phyloP scores from a whole-genome alignment of 2,797 vertebrate genomes.

The Hypotaenidia philippensis region DNA sequence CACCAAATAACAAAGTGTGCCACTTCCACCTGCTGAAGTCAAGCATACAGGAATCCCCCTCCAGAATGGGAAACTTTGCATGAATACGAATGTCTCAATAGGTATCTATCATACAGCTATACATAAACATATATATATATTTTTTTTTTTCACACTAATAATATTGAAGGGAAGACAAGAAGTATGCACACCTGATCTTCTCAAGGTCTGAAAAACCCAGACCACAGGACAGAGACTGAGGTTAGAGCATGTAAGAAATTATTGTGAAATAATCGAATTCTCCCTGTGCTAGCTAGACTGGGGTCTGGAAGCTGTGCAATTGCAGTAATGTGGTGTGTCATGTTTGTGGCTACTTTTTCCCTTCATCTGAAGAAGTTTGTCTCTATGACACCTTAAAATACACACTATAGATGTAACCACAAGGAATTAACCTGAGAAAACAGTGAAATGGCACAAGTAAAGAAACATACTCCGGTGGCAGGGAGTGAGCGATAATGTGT shows the following conservation, averaged over 20 bases:
- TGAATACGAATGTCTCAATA: not conserved
- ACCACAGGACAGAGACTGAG: not conserved
- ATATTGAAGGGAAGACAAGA: not conserved
- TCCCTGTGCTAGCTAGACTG: not conserved
- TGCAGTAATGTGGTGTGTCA: not conserved
- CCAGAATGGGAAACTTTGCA: not conserved
- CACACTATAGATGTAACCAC: fast-evolving
- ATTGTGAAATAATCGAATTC: not conserved
- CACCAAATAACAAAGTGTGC: not conserved
- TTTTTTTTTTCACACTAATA: not conserved
- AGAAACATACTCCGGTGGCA: not conserved
- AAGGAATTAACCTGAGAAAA: not conserved
- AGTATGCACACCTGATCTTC: not conserved
- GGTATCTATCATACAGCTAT: not conserved
- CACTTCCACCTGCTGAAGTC: not conserved
- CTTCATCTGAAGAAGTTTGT: not conserved
- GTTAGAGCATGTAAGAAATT: not conserved
- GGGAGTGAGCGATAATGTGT: not conserved
- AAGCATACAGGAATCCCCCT: not conserved
- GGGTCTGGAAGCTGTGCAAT: not conserved
- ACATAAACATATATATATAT: not conserved
- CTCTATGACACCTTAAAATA: not conserved
- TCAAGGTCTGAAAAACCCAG: not conserved
- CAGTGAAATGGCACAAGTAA: not conserved
- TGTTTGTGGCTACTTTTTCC: not conserved